Evolutionary conservation across 2,888 invertebrate species (phyloP).

Genomic region (Lapara coniferarum): DNA sequence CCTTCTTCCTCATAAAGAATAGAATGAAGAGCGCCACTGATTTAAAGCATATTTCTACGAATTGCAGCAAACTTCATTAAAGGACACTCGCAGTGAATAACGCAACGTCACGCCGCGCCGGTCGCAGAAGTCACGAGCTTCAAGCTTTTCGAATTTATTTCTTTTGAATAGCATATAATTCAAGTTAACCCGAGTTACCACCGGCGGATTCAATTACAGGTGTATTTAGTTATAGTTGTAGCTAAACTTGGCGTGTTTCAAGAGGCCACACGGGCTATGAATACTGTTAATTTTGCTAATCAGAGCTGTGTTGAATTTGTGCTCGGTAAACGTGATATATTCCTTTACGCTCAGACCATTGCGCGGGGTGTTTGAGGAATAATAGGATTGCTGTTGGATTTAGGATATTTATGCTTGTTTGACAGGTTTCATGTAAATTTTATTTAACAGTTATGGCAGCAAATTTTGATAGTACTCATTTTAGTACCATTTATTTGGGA

Average conservation of each 20-base stretch:
- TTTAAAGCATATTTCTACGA: not conserved
- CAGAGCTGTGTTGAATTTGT: not conserved
- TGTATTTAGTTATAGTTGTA: slow-evolving; percentile 2
- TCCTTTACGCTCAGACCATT: no score
- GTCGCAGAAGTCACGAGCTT: not conserved
- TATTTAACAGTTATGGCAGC: no score
- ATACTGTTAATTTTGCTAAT: not conserved
- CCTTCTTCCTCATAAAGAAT: not conserved
- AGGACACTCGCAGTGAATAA: not conserved
- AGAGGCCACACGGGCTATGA: not conserved
- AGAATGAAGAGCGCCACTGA: not conserved
- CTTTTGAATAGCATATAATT: not conserved
- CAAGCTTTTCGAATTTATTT: not conserved
- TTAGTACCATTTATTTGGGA: no score
- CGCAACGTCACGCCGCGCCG: not conserved
- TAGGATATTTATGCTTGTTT: no score
- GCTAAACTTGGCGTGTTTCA: not conserved
- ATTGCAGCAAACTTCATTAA: not conserved
- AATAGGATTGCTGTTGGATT: no score
- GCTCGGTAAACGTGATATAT: no score
- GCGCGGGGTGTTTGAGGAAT: no score
- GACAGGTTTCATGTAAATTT: no score
- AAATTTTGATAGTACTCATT: no score
- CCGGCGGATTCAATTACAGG: not conserved
- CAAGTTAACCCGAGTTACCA: not conserved